Evolutionary conservation across 2,113 vertebrate genomes (phyloP).

Genomic region (Calyptommatus sinebrachiatus): DNA sequence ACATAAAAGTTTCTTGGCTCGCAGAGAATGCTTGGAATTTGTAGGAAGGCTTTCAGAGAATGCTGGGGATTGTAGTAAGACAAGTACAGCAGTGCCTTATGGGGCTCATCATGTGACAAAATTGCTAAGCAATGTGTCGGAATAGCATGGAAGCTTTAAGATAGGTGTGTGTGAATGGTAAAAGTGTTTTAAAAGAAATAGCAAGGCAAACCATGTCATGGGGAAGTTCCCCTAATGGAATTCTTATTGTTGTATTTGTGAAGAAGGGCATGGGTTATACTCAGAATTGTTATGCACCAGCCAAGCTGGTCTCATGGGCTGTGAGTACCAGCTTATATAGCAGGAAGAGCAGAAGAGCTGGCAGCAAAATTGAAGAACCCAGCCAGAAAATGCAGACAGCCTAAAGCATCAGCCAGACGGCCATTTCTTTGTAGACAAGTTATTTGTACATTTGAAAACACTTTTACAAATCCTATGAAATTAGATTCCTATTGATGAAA

Average conservation of each 20-base stretch:
- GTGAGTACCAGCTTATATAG: constrained; percentile 64
- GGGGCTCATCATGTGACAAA: no score
- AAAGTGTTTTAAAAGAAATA: no score
- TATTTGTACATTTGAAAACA: constrained; percentile 9
- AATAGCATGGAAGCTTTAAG: no score
- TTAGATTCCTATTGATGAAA: not conserved
- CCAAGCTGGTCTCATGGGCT: constrained; percentile 49
- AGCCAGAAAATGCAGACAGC: constrained; percentile 58
- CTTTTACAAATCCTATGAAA: not conserved
- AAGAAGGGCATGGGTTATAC: constrained; percentile 20
- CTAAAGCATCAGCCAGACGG: constrained; percentile 53
- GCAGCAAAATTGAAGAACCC: constrained; percentile 52
- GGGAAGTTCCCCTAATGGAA: not conserved
- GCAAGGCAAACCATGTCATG: no score
- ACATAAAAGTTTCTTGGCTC: no score
- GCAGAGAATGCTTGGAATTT: no score
- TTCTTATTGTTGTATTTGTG: not conserved
- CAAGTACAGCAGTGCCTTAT: no score
- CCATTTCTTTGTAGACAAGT: constrained; percentile 36
- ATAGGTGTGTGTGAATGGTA: no score
- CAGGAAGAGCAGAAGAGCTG: constrained; percentile 63
- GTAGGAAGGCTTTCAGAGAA: no score
- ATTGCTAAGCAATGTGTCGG: no score
- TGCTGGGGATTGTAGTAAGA: no score
- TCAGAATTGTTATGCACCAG: constrained; percentile 37